phyloP scores from a whole-genome alignment of 2,113 vertebrate species.

The Sclerurus mexicanus region DNA sequence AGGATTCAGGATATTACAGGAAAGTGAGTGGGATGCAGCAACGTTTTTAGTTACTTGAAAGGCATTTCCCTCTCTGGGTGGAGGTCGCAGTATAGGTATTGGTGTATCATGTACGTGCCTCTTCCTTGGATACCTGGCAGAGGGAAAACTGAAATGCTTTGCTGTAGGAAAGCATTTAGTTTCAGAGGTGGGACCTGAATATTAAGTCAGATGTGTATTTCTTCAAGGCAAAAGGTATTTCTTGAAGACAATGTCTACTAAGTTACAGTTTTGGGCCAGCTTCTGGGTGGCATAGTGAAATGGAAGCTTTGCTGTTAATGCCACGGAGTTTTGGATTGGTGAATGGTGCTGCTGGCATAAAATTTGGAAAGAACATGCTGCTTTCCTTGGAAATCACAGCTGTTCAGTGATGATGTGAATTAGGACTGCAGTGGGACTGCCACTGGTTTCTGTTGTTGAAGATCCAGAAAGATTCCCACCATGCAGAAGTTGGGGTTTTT shows the following conservation, averaged over 20 bases:
- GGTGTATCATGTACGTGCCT: not conserved
- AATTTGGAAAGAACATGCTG: not conserved
- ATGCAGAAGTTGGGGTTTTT: not conserved
- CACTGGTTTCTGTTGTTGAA: fast-evolving
- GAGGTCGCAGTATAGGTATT: not conserved
- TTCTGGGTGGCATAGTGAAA: not conserved
- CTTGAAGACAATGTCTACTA: not conserved
- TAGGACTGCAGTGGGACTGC: not conserved
- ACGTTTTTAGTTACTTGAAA: not conserved
- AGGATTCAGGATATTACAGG: not conserved
- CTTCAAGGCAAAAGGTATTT: not conserved
- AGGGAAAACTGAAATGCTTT: not conserved
- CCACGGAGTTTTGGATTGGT: not conserved
- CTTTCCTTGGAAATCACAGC: not conserved
- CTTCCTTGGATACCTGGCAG: not conserved
- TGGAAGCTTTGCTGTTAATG: not conserved
- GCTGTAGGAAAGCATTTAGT: not conserved
- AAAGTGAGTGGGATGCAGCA: not conserved
- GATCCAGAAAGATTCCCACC: not conserved
- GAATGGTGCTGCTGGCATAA: not conserved
- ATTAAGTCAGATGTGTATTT: not conserved
- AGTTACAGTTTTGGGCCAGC: not conserved
- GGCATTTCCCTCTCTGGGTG: not conserved
- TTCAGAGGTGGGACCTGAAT: not conserved
- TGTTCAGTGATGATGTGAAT: not conserved